Conservation (phyloP, 92 coral and sea anemone species). For the Zoanthus sociatus region DNA sequence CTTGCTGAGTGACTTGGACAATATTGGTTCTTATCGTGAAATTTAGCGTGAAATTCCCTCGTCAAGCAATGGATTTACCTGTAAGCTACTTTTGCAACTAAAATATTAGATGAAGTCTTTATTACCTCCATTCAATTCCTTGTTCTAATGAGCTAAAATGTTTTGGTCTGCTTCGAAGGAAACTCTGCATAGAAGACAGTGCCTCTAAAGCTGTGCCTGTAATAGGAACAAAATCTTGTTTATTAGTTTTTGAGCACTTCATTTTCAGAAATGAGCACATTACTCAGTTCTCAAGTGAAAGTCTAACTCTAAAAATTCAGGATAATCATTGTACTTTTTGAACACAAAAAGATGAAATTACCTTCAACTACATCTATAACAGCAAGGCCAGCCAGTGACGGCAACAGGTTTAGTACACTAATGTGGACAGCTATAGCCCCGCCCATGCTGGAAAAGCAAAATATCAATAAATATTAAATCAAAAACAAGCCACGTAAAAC, state of each 20-base stretch:
- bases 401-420: slow-evolving; percentile 70
- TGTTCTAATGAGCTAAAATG: slow-evolving; percentile 81
- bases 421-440: slow-evolving; percentile 97
- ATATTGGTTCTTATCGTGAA: no score
- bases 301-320: no score
- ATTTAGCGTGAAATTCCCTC: no score
- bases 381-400: slow-evolving; percentile 84
- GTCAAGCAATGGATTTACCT: no score
- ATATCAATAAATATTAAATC: no score
- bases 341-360: slow-evolving; percentile 7
- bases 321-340: no score
- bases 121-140: slow-evolving; percentile 99
- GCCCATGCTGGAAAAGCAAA: slow-evolving; percentile 86
- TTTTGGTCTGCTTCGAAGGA: slow-evolving; percentile 91
- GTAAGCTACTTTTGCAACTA: background rate
- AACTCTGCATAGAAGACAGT: slow-evolving; percentile 93
- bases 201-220: slow-evolving; percentile 97
- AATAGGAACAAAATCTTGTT: background rate
- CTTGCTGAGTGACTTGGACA: no score
- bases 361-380: slow-evolving; percentile 99
- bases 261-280: no score
- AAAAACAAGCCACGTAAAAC: no score
- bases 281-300: no score
- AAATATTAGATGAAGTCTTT: no score
- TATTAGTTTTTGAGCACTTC: no score